A percentile compares a stretch with the other conserved stretches of the same genome.
phyloP scores from a whole-genome alignment of 1,140 invertebrate species.

The Lamellibrachia luymesi region DNA sequence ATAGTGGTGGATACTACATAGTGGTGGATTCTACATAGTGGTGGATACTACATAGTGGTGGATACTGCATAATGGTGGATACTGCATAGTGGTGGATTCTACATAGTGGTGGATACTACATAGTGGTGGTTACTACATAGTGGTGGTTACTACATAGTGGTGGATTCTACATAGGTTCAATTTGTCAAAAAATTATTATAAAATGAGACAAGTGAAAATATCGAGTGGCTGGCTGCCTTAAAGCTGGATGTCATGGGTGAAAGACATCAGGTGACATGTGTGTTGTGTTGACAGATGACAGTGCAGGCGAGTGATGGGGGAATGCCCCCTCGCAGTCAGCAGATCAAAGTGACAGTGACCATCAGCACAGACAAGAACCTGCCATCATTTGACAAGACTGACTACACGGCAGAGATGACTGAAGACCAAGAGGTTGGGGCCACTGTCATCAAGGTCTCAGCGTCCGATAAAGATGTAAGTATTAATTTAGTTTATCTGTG shows the following conservation, averaged over 20 bases:
- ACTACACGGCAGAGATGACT: constrained; percentile 11
- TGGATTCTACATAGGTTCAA: too few relatives aligned
- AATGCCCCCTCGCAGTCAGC: constrained; percentile 26
- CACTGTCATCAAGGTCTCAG: constrained; percentile 9
- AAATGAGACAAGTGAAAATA: too few relatives aligned
- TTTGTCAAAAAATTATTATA: too few relatives aligned
- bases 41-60: too few relatives aligned
- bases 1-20: too few relatives aligned
- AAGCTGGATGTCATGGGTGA: not conserved
- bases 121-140: too few relatives aligned
- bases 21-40: too few relatives aligned
- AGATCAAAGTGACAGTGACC: constrained; percentile 34
- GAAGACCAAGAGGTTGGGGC: not conserved
- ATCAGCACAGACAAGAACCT: constrained; percentile 24
- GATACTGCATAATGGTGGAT: too few relatives aligned
- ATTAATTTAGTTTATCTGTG: not conserved
- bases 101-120: too few relatives aligned
- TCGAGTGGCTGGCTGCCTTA: not conserved
- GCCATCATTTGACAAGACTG: not conserved
- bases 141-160: too few relatives aligned
- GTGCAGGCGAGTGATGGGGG: constrained; percentile 39
- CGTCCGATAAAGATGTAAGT: constrained; percentile 22
- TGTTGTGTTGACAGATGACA: constrained; percentile 30
- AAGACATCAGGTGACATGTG: not conserved
- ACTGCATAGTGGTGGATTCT: too few relatives aligned